These are phyloP conservation scores for Caenorhabditis wallacei DNA, from an alignment of 2,888 invertebrate genomes.

Conservation along the genomic window DNA sequence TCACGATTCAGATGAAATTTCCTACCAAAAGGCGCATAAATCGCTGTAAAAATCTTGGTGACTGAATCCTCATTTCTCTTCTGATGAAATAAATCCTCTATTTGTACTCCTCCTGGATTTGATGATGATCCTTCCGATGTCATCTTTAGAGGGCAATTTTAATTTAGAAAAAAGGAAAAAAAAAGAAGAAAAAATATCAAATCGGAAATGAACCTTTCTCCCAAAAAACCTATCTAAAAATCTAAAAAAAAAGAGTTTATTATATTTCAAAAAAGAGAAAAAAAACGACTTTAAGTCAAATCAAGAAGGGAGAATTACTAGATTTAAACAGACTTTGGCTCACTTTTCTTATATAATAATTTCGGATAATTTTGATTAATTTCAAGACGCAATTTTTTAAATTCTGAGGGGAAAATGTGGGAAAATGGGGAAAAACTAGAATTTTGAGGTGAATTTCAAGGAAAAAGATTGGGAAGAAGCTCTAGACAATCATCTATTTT, in stretches of 20 bases:
- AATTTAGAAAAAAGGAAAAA: neutral
- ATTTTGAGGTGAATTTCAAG: slow-evolving; percentile 11
- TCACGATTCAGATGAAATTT: too few relatives aligned
- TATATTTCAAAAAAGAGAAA: neutral
- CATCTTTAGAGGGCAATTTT: slow-evolving; percentile 2
- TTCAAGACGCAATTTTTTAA: neutral
- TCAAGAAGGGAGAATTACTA: neutral
- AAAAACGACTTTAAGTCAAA: neutral
- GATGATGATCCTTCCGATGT: slow-evolving; percentile 4
- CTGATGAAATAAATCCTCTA: slow-evolving; percentile 55
- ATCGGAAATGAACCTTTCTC: neutral
- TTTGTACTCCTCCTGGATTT: slow-evolving; percentile 1
- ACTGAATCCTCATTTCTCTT: slow-evolving; percentile 37
- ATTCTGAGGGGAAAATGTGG: neutral
- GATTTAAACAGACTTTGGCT: slow-evolving; percentile 10
- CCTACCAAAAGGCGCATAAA: slow-evolving; percentile 68
- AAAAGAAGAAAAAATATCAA: neutral
- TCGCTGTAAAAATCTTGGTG: slow-evolving; percentile 35
- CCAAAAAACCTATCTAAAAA: neutral
- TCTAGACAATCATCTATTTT: too few relatives aligned
- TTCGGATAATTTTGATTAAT: neutral
- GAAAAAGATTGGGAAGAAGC: neutral
- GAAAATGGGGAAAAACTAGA: slow-evolving; percentile 1
- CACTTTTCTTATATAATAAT: too few relatives aligned
- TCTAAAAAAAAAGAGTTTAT: slow-evolving; percentile 4